phyloP scores from a whole-genome alignment of 2,113 vertebrate genomes.

The Dicrurus megarhynchus region DNA sequence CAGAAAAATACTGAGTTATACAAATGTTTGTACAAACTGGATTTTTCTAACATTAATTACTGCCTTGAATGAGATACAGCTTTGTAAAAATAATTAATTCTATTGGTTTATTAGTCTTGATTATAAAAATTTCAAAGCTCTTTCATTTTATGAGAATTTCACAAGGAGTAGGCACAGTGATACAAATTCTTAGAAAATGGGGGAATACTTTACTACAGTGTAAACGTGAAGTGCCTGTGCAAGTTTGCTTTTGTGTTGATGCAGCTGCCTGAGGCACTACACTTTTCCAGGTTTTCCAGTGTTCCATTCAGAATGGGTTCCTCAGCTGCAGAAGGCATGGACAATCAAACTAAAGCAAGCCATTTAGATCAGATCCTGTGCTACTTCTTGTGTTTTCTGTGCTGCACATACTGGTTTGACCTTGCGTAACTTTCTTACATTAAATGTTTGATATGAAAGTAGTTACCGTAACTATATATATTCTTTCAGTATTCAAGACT shows the following conservation, averaged over 20 bases:
- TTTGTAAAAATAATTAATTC: background rate
- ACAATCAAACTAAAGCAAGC: background rate
- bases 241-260: background rate
- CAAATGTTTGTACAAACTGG: background rate
- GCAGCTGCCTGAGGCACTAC: background rate
- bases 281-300: background rate
- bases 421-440: rapidly evolving
- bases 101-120: background rate
- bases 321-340: background rate
- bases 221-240: rapidly evolving
- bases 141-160: background rate
- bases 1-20: background rate
- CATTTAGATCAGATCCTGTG: background rate
- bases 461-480: background rate
- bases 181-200: background rate
- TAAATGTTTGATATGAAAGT: background rate
- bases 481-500: constrained; percentile 82
- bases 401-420: background rate
- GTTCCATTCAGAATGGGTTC: background rate
- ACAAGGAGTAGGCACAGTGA: background rate
- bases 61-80: background rate
- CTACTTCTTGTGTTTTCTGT: background rate
- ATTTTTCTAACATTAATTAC: background rate
- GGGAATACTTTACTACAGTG: background rate
- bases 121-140: background rate